Conservation (phyloP, 1,140 invertebrate species). For the Ladona fulva region DNA sequence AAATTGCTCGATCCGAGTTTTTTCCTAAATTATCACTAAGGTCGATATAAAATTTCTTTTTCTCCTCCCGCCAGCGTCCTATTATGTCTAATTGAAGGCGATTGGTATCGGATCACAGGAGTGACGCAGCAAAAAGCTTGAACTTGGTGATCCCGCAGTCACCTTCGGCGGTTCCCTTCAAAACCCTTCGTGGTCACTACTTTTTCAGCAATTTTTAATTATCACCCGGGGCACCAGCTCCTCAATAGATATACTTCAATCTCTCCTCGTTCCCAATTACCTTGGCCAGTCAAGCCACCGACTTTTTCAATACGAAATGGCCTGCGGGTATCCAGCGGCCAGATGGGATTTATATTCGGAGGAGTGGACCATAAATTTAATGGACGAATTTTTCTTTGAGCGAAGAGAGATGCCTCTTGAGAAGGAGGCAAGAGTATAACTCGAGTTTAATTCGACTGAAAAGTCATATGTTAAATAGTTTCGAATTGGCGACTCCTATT, state of each 20-base stretch:
- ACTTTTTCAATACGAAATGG: background rate
- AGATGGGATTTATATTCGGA: background rate
- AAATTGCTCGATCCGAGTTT: too few species aligned
- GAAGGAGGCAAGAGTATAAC: background rate
- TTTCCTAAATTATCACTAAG: too few species aligned
- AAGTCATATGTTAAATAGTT: background rate
- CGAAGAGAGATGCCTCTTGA: background rate
- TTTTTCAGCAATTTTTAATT: background rate
- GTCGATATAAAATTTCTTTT: too few species aligned
- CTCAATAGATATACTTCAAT: background rate
- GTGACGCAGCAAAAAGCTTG: background rate
- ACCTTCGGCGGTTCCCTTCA: background rate
- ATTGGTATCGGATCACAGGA: background rate
- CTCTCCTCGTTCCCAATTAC: background rate
- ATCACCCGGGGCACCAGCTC: background rate
- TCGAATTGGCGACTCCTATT: background rate
- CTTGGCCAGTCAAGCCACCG: slow-evolving; percentile 5
- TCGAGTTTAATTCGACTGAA: background rate
- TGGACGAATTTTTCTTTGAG: background rate
- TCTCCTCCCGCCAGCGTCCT: background rate
- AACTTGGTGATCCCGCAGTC: background rate
- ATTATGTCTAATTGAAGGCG: background rate
- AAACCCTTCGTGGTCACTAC: background rate
- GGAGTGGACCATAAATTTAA: background rate
- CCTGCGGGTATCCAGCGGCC: background rate